Base-by-base conservation (phyloP, 2,888 invertebrate species). In the Diplolepis rosae region DNA sequence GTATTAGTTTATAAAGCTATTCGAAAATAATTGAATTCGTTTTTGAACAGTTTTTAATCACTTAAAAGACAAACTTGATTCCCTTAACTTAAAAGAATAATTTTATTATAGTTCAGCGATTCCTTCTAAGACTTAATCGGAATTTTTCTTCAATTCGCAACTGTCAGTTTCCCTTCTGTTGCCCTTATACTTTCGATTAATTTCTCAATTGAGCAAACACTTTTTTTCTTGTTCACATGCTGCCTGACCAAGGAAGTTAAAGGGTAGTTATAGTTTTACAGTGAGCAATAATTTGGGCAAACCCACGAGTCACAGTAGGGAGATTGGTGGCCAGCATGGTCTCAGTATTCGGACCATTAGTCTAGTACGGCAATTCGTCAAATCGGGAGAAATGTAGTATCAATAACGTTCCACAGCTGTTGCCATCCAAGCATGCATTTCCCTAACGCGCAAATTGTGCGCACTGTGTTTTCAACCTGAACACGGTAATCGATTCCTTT, bases 331-430 rank as follows among this genome's bases (percentile, higher is more conserved):
- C 75, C 39, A 70, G 69, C 74, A 39, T 69, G 74, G 73, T 73
- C 73, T 81, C 78, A 80, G 82, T 80, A 83, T 83, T 83, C 87
- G 86, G 85, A 81, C 85, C 88, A 88, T 88, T 88, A 87, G 86
- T 82, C 82, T 80, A 82, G 84, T 80, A 81, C 81, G 82, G 88
- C 86, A 85, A 88, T 88, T 88, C 88, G 87, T 88, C 88, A 88
- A 88, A 88, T 88, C 84, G 87, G 83, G 85, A 88, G 86, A 88
- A 88, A 88, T 88, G 88, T 88, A 88, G 88, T 88, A 88, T 88
- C 87, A 88, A 88, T 88, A 88, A 88, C 86, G 85, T 83, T 80
- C 81, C 82, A 82, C 88, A 88, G 88, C 87, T 88, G 88, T 85
- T 86, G 83, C 87, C 86, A 85, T 72, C 85, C 83, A 76, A 86